Percentiles rank a stretch among this genome's conserved stretches.
These are phyloP conservation scores for Creontiades dilutus DNA, from an alignment of 2,888 invertebrate genomes.

Conservation along the genomic window DNA sequence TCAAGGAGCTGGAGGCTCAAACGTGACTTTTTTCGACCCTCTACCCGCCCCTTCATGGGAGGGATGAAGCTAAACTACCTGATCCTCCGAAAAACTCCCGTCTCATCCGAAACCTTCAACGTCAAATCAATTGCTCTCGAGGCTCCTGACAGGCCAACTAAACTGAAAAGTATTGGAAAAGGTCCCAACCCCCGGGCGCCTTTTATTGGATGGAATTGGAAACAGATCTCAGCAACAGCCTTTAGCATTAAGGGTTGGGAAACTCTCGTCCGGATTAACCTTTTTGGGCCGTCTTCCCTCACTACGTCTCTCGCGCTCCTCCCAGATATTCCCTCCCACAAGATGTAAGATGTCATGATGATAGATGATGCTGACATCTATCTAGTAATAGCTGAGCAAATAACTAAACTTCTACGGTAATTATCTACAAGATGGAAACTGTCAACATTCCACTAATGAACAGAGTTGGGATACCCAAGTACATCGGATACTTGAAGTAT, in stretches of 20 bases:
- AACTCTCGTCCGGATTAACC: slow-evolving; percentile 12
- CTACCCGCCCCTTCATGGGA: neutral
- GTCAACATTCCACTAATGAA: too few relatives aligned
- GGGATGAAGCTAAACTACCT: slow-evolving; percentile 27
- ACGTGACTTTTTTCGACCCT: slow-evolving; percentile 25
- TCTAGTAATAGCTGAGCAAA: too few relatives aligned
- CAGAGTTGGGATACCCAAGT: too few relatives aligned
- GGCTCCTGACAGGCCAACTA: slow-evolving; percentile 31
- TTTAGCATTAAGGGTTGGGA: neutral
- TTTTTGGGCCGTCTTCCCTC: too few relatives aligned
- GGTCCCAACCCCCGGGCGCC: slow-evolving; percentile 21
- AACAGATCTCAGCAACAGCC: slow-evolving; percentile 49
- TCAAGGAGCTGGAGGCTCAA: neutral
- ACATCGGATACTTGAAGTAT: too few relatives aligned
- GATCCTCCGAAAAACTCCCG: slow-evolving; percentile 4
- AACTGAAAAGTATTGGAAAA: slow-evolving; percentile 46
- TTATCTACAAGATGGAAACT: too few relatives aligned
- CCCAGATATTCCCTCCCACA: too few relatives aligned
- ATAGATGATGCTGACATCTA: too few relatives aligned
- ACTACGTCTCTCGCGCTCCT: too few relatives aligned
- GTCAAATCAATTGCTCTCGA: slow-evolving; percentile 45
- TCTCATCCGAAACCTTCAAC: slow-evolving; percentile 47
- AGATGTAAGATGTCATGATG: too few relatives aligned
- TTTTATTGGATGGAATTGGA: slow-evolving; percentile 51
- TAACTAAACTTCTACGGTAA: too few relatives aligned